Evolutionary conservation across 2,888 invertebrate species (phyloP).

Genomic region (Mythimna loreyi): DNA sequence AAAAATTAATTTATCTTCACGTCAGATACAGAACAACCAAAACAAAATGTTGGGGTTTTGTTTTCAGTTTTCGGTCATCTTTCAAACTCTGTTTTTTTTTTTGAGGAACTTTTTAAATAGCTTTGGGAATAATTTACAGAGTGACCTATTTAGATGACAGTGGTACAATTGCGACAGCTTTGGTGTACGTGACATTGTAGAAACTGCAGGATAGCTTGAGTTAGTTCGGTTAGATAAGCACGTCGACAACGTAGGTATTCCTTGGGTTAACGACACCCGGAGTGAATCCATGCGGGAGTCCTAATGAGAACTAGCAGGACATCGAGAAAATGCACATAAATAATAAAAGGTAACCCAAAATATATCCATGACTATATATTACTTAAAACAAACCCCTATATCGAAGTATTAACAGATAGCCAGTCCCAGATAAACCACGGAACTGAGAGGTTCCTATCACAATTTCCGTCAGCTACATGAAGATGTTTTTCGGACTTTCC

Average conservation of each 20-base stretch:
- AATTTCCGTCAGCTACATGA: conserved; percentile 5
- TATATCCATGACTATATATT: neutral
- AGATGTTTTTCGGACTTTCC: conserved; percentile 8
- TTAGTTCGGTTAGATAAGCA: conserved; percentile 37
- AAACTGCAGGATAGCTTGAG: conserved; percentile 18
- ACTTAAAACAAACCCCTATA: neutral
- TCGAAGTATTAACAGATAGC: neutral
- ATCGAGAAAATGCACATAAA: conserved; percentile 21
- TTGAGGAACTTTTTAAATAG: neutral
- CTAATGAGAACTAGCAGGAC: conserved; percentile 35
- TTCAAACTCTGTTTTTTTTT: conserved; percentile 17
- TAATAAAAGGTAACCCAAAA: conserved; percentile 3
- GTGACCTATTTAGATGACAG: conserved; percentile 32
- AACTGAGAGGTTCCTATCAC: neutral
- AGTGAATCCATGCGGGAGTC: conserved; percentile 20
- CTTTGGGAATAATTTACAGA: conserved; percentile 6
- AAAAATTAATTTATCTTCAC: conserved; percentile 53
- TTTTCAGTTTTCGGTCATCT: conserved; percentile 43
- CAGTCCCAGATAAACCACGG: neutral
- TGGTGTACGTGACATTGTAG: conserved; percentile 44
- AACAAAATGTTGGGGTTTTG: conserved; percentile 47
- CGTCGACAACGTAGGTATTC: conserved; percentile 53
- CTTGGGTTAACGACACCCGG: conserved; percentile 39
- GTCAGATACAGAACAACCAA: conserved; percentile 38
- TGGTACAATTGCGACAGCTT: conserved; percentile 22